Percentiles rank a stretch among this genome's conserved stretches.
Evolutionary conservation across 2,888 invertebrate species (phyloP).

Genomic region (Lymantria dispar): DNA sequence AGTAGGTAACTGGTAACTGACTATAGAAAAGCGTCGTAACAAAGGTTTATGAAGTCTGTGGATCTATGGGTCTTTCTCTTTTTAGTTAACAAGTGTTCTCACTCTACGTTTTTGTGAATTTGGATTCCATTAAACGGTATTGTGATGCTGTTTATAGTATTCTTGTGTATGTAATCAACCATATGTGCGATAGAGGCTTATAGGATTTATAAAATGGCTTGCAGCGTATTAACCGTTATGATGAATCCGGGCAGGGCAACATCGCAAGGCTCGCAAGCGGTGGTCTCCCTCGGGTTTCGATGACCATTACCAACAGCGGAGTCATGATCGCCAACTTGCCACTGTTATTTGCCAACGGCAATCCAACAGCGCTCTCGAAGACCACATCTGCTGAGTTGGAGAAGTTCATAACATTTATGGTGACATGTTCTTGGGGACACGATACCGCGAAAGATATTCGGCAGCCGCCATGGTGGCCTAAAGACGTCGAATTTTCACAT

Average conservation of each 20-base stretch:
- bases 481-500: constrained; percentile 84
- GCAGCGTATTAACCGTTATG: constrained; percentile 59
- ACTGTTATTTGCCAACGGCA: constrained; percentile 86
- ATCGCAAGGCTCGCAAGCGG: constrained; percentile 74
- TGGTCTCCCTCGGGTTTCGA: constrained; percentile 62
- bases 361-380: constrained; percentile 85
- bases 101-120: constrained; percentile 51
- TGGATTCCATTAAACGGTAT: constrained; percentile 38
- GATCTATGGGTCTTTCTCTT: constrained; percentile 57
- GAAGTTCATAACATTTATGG: constrained; percentile 88
- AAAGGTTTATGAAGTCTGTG: constrained; percentile 34
- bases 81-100: constrained; percentile 52
- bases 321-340: constrained; percentile 89
- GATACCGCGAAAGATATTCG: constrained; percentile 80
- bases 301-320: constrained; percentile 68
- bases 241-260: constrained; percentile 50
- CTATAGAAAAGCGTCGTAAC: constrained; percentile 4
- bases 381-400: constrained; percentile 85
- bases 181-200: constrained; percentile 42
- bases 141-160: constrained; percentile 19
- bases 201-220: constrained; percentile 44
- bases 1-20: too few relatives aligned
- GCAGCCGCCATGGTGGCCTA: constrained; percentile 88
- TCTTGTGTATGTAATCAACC: constrained; percentile 27
- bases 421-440: constrained; percentile 88